Evolutionary conservation across 2,888 invertebrate genomes (phyloP).

Genomic region (Drosophila kuntzei): DNA sequence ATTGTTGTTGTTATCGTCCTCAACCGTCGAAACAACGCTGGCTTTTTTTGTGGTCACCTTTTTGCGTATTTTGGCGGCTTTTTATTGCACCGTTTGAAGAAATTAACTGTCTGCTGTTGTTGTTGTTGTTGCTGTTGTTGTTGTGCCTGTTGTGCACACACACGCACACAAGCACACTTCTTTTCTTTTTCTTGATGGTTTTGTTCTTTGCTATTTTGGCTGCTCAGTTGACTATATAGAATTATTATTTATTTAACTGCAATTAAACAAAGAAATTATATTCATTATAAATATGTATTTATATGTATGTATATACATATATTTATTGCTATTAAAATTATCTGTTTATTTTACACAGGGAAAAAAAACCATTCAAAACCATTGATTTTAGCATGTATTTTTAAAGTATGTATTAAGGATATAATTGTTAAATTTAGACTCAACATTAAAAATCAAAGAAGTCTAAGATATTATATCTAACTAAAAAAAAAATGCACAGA

Average conservation of each 20-base stretch:
- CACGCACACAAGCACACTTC: conserved; percentile 1
- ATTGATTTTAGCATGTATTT: too few species aligned
- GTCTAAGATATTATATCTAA: too few species aligned
- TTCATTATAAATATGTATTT: not conserved
- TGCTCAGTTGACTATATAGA: conserved; percentile 27
- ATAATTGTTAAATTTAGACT: too few species aligned
- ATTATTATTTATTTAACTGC: conserved; percentile 32
- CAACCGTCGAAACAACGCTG: conserved; percentile 73
- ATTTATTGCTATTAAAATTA: not conserved
- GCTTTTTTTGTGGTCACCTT: conserved; percentile 76
- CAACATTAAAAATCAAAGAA: too few species aligned
- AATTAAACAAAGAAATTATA: conserved; percentile 5
- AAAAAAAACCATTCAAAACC: too few species aligned
- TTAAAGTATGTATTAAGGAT: too few species aligned
- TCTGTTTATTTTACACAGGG: too few species aligned
- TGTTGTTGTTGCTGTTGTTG: not conserved
- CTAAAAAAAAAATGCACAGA: too few species aligned
- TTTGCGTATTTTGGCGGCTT: conserved; percentile 78
- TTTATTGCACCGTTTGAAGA: conserved; percentile 47
- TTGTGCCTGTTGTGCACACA: conserved; percentile 11
- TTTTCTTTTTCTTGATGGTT: not conserved
- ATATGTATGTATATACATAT: too few species aligned
- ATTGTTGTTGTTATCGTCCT: conserved; percentile 71
- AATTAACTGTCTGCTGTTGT: not conserved
- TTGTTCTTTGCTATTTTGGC: not conserved